A percentile compares a stretch with the other conserved stretches of the same genome.
These are phyloP conservation scores for Augochlorella aurata DNA, from an alignment of 2,888 invertebrate genomes.

Conservation along the genomic window DNA sequence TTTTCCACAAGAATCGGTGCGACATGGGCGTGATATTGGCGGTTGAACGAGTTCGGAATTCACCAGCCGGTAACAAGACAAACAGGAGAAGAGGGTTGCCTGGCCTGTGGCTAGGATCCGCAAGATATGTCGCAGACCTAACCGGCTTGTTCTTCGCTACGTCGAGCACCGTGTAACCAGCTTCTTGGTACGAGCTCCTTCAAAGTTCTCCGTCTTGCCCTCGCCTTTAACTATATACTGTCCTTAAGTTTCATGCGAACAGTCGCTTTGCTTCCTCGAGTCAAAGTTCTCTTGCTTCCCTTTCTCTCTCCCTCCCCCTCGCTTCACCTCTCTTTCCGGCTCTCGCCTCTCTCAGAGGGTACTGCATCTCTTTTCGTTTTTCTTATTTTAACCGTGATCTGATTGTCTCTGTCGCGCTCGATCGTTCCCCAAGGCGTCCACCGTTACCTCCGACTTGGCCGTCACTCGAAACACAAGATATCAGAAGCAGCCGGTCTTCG, in stretches of 20 bases:
- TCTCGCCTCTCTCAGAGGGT: background rate
- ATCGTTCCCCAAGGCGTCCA: slow-evolving; percentile 17
- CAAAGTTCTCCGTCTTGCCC: slow-evolving; percentile 56
- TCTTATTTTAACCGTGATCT: slow-evolving; percentile 31
- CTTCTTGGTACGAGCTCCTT: slow-evolving; percentile 39
- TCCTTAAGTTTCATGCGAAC: slow-evolving; percentile 67
- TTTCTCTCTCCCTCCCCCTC: slow-evolving; percentile 5
- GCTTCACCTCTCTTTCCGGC: slow-evolving; percentile 30
- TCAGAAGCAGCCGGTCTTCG: slow-evolving; percentile 5
- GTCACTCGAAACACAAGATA: slow-evolving; percentile 45
- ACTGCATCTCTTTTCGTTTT: slow-evolving; percentile 18
- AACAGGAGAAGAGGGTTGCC: slow-evolving; percentile 49
- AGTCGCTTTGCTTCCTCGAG: slow-evolving; percentile 60
- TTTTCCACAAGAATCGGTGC: slow-evolving; percentile 24
- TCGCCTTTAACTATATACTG: slow-evolving; percentile 40
- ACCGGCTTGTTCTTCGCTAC: slow-evolving; percentile 60
- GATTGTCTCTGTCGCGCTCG: slow-evolving; percentile 1
- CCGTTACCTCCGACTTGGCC: slow-evolving; percentile 59
- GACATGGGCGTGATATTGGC: slow-evolving; percentile 29
- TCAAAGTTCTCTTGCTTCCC: slow-evolving; percentile 49
- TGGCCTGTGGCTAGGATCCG: slow-evolving; percentile 59
- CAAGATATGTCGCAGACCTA: slow-evolving; percentile 63
- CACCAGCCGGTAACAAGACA: slow-evolving; percentile 58
- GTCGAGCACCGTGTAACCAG: slow-evolving; percentile 60
- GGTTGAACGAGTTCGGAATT: slow-evolving; percentile 52